These are phyloP conservation scores for Agelaius tricolor DNA, from an alignment of 2,113 vertebrate species.

Conservation along the genomic window DNA sequence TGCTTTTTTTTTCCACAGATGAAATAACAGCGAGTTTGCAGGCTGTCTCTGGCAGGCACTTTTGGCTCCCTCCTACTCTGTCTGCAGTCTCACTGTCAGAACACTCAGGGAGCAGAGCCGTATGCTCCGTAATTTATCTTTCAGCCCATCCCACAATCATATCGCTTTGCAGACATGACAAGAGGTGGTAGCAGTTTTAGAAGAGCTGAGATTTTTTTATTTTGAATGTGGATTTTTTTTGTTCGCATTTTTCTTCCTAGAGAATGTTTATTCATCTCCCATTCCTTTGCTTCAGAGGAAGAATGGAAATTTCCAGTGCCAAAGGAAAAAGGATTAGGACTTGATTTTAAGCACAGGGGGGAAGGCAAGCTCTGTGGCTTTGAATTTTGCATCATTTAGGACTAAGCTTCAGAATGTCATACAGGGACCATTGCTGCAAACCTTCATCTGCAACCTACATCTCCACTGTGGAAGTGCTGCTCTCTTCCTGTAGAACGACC, in stretches of 20 bases:
- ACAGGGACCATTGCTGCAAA: slow-evolving; percentile 23
- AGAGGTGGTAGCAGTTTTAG: background rate
- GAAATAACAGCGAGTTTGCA: slow-evolving; percentile 27
- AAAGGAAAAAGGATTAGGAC: slow-evolving; percentile 59
- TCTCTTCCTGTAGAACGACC: slow-evolving; percentile 47
- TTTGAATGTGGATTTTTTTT: slow-evolving; percentile 21
- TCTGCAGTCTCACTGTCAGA: slow-evolving; percentile 62
- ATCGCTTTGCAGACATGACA: slow-evolving; percentile 50
- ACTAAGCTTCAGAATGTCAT: slow-evolving; percentile 65
- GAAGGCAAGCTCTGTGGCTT: slow-evolving; percentile 19
- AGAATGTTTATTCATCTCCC: slow-evolving; percentile 36
- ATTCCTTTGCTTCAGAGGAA: slow-evolving; percentile 35
- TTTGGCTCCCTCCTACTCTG: slow-evolving; percentile 58
- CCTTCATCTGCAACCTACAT: slow-evolving; percentile 49
- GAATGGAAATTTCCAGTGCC: slow-evolving; percentile 64
- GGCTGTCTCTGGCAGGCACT: slow-evolving; percentile 49
- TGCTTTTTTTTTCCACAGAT: slow-evolving; percentile 13
- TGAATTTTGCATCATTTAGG: slow-evolving; percentile 24
- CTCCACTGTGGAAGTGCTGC: slow-evolving; percentile 59
- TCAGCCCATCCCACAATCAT: slow-evolving; percentile 36
- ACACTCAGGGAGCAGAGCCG: slow-evolving; percentile 36
- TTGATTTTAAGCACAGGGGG: slow-evolving; percentile 40
- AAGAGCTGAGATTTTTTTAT: slow-evolving; percentile 13
- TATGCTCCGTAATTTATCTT: slow-evolving; percentile 42
- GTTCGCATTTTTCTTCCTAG: background rate